phyloP scores from a whole-genome alignment of 2,113 vertebrate species.

The Barnardius zonarius region DNA sequence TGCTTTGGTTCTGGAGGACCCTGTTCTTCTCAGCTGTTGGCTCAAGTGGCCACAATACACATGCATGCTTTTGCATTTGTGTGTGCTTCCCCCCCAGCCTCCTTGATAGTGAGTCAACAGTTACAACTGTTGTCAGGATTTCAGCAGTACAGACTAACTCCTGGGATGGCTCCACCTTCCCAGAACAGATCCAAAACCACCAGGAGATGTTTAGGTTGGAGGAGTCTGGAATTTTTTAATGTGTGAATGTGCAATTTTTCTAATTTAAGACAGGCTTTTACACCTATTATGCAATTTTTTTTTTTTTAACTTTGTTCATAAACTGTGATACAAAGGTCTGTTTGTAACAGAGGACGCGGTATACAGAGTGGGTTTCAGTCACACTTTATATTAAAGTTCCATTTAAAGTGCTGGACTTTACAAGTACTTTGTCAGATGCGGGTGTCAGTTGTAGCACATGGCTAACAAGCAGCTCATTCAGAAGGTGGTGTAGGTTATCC shows the following conservation, averaged over 20 bases:
- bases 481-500: background rate
- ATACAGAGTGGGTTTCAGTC: background rate
- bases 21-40: background rate
- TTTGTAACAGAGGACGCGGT: background rate
- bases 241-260: conserved; percentile 4
- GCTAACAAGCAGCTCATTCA: conserved; percentile 17
- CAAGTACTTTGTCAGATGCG: background rate
- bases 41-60: background rate
- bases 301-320: background rate
- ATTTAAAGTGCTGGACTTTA: background rate
- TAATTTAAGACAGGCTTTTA: conserved; percentile 24
- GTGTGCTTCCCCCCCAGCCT: background rate
- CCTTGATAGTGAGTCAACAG: background rate
- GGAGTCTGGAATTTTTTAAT: background rate
- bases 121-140: background rate
- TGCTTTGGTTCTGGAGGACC: background rate
- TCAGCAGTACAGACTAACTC: background rate
- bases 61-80: background rate
- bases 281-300: conserved; percentile 41
- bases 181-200: background rate
- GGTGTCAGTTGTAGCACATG: background rate
- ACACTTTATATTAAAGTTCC: conserved; percentile 40
- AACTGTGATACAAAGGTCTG: background rate
- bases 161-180: background rate
- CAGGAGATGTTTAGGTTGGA: background rate